Base-by-base conservation (phyloP, 2,888 invertebrate species). In the Schrankia costaestrigalis region DNA sequence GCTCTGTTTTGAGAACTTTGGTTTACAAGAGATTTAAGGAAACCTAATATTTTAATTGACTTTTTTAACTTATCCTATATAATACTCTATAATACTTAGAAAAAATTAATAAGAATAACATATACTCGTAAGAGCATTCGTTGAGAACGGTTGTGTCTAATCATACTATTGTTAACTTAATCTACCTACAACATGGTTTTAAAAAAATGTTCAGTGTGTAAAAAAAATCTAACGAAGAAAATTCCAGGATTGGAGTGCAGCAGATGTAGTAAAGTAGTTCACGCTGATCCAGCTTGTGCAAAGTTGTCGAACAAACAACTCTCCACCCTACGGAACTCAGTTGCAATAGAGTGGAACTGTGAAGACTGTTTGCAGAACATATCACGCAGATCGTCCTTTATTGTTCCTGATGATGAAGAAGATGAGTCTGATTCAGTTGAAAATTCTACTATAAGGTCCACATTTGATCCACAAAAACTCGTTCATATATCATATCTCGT, bases 391-490 rank as follows among this genome's bases (percentile, higher is more conserved):
- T 26, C 26, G 3, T 26, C 26, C 15, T 26, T 26, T n/a, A 8
- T 26, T 15, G 15, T 15, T 6, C 15, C 26, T 4, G 14, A 26
- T 1, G 15, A 15, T 2, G 15, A 9, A 3, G 26, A 26, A 2
- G 26, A 15, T 3, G 26, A 26, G 5, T 9, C 14, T 7, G 26
- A 26, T 3, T 15, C 12, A 8, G 25, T 13, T 7, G 8, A 8
- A 2, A 4, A 1, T 7, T 12, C 12, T 2, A 3, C 5, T 5
- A 15, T 3, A 8, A 7, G 10, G 11, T 8, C 9, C n/a, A 6
- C 10, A 1, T 3, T 15, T 29, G 46, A 28, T 39, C 26, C 28
- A 43, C 11, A 10, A 10, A 30, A 30, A 14, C 30, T 30, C 1
- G 14, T 13, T 1, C 29, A n/a, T n/a, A 22, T 5, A 14, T 10